phyloP scores from a whole-genome alignment of 2,888 invertebrate species.

The Andrena haemorrhoa region DNA sequence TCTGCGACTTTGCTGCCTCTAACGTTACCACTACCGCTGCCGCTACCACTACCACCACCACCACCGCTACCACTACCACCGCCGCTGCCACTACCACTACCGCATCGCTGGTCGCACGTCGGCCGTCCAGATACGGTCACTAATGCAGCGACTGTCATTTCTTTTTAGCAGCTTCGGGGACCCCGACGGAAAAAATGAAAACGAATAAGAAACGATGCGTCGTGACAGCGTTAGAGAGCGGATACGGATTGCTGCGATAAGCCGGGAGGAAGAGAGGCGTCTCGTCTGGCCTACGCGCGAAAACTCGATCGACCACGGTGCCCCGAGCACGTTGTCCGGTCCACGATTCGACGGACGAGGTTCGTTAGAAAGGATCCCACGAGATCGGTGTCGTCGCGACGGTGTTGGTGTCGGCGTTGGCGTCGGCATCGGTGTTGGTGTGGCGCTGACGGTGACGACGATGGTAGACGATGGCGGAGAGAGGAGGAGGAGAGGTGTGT shows the following conservation, averaged over 20 bases:
- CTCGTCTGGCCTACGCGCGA: conserved; percentile 1
- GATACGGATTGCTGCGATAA: not conserved
- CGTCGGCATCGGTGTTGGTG: conserved; percentile 25
- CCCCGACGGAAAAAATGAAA: not conserved
- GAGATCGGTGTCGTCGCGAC: conserved; percentile 32
- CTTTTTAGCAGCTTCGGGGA: conserved; percentile 19
- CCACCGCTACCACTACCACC: conserved; percentile 27
- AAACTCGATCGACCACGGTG: conserved; percentile 26
- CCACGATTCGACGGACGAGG: conserved; percentile 32
- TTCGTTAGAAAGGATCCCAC: conserved; percentile 44
- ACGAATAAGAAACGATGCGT: too few relatives aligned
- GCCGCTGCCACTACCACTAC: conserved; percentile 16
- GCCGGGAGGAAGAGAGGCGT: conserved; percentile 1
- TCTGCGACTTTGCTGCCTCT: conserved; percentile 50
- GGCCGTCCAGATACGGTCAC: conserved; percentile 11
- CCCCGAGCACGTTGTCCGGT: conserved; percentile 7
- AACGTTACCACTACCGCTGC: conserved; percentile 47
- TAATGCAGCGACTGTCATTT: not conserved
- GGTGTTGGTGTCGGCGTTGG: conserved; percentile 17
- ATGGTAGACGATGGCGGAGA: conserved; percentile 53
- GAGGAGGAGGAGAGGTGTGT: conserved; percentile 51
- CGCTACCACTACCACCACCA: too few relatives aligned
- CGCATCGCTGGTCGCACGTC: conserved; percentile 36
- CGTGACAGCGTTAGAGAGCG: too few relatives aligned
- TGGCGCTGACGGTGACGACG: conserved; percentile 36